Evolutionary conservation across 2,797 vertebrate genomes (phyloP).

Genomic region (Micropoecilia bifurca): DNA sequence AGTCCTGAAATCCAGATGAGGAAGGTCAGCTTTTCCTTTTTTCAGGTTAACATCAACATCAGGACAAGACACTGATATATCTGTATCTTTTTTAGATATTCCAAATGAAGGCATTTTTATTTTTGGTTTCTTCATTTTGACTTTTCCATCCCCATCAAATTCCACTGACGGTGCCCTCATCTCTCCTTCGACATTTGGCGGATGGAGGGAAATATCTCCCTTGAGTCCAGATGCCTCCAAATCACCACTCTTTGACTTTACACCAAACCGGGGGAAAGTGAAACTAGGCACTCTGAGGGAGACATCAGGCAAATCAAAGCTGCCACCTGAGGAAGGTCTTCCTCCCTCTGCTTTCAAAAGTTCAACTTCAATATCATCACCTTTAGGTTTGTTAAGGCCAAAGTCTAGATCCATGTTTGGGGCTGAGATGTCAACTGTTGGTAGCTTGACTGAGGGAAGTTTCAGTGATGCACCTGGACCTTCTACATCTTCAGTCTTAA

Average conservation of each 20-base stretch:
- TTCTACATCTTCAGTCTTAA: slow-evolving; percentile 44
- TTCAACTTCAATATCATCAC: slow-evolving; percentile 72
- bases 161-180: slow-evolving; percentile 64
- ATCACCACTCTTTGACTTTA: slow-evolving; percentile 75
- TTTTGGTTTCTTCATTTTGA: slow-evolving; percentile 81
- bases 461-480: slow-evolving; percentile 66
- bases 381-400: slow-evolving; percentile 74
- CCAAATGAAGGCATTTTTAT: slow-evolving; percentile 83
- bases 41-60: slow-evolving; percentile 69
- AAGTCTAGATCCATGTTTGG: slow-evolving; percentile 85
- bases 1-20: slow-evolving; percentile 49
- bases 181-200: slow-evolving; percentile 57
- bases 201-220: slow-evolving; percentile 50
- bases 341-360: slow-evolving; percentile 78
- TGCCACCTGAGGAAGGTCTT: slow-evolving; percentile 76
- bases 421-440: slow-evolving; percentile 84
- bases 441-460: slow-evolving; percentile 81
- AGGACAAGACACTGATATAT: slow-evolving; percentile 60
- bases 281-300: slow-evolving; percentile 85
- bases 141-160: slow-evolving; percentile 75
- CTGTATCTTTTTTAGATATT: slow-evolving; percentile 74
- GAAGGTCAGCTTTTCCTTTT: slow-evolving; percentile 55
- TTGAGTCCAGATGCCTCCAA: slow-evolving; percentile 63
- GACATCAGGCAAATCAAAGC: slow-evolving; percentile 79
- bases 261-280: slow-evolving; percentile 83